Base-by-base conservation (phyloP, 1,140 invertebrate species). In the Heliconius eleuchia region DNA sequence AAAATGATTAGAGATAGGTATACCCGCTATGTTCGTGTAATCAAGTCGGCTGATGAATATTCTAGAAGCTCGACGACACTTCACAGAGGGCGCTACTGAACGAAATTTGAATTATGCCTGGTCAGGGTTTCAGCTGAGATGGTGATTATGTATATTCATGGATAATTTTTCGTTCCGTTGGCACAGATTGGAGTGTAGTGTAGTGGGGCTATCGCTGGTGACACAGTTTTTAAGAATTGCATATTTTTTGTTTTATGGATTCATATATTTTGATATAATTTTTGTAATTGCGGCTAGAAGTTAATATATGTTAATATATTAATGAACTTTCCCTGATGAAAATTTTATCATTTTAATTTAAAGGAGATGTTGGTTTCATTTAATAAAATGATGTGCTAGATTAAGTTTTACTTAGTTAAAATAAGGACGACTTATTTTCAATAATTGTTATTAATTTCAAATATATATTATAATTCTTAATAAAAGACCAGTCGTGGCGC, bases 51-150 rank as follows among this genome's bases (percentile, higher is more conserved):
- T 86, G 81, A 86, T 87, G 87, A 88, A 88, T 88, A 88, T 88
- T 87, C 86, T 77, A 86, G 84, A 82, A 83, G 83, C 77, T 83
- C 78, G 79, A 80, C 79, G 77, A 76, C 82, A 84, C 83, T 86
- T 79, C 16, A 30, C 55, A 83, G 83, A 87, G 84, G 84, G 87
- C 80, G 82, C 83, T 77, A 86, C 85, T 85, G 83, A 82, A 80
- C 82, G 80, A 83, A 74, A 82, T 85, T 85, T 89, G 84, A 88
- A 88, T 87, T 89, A 88, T 87, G 88, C 86, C 73, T 79, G 78
- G 84, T 87, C 88, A 88, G 86, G 80, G 72, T 79, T 77, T 87
- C 80, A 70, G 77, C 60, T 83, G 74, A 71, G 66, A 66, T 78
- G 78, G 66, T 80, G 73, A 80, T 80, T 81, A 75, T 81, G 77